These are phyloP conservation scores for Galeruca laticollis DNA, from an alignment of 2,888 invertebrate species.

Conservation along the genomic window DNA sequence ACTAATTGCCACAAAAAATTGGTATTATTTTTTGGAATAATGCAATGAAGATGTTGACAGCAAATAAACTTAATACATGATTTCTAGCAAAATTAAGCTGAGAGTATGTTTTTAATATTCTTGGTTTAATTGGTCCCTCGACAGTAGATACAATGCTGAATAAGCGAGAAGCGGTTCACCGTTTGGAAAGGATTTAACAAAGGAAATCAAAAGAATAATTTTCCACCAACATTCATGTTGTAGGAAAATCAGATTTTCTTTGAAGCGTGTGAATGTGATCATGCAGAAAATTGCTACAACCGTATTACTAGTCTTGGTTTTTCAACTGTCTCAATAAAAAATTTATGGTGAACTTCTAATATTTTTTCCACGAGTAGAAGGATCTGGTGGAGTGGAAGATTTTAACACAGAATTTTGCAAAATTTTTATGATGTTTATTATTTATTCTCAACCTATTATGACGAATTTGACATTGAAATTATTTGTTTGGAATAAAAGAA, in stretches of 20 bases:
- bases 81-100: not conserved
- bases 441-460: no score
- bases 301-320: not conserved
- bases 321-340: no score
- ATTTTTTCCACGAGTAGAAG: no score
- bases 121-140: not conserved
- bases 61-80: not conserved
- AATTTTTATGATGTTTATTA: no score
- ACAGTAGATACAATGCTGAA: not conserved
- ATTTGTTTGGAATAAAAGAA: no score
- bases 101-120: not conserved
- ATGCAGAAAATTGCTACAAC: not conserved
- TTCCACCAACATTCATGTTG: not conserved
- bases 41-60: no score
- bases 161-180: not conserved
- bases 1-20: no score
- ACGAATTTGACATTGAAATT: no score
- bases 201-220: slow-evolving; percentile 17
- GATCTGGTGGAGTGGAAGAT: no score
- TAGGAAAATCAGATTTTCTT: slow-evolving; percentile 4
- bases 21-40: no score
- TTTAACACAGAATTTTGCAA: no score
- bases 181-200: slow-evolving; percentile 5
- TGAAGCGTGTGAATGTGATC: slow-evolving; percentile 4
- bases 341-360: no score